phyloP scores from a whole-genome alignment of 2,888 invertebrate genomes.

The Deroplatys truncata region DNA sequence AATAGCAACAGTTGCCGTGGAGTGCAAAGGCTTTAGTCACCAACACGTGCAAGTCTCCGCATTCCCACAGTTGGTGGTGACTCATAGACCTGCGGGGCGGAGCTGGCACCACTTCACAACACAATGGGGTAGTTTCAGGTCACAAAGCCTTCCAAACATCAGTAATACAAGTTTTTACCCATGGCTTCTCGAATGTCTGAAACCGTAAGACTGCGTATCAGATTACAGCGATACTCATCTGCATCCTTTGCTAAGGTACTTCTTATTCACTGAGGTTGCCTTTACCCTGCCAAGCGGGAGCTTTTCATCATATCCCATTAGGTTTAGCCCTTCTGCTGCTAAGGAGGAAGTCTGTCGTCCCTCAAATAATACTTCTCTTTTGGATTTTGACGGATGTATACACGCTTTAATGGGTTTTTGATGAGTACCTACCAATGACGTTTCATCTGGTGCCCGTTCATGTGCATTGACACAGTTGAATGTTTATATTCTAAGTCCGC shows the following conservation, averaged over 20 bases:
- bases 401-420: no score
- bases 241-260: no score
- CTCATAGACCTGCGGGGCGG: not conserved
- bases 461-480: no score
- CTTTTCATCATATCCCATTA: not conserved
- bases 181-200: not conserved
- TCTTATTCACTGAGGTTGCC: not conserved
- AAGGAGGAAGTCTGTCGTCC: no score
- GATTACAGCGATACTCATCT: not conserved
- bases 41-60: not conserved
- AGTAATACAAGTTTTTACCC: not conserved
- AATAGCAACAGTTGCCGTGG: not conserved
- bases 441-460: no score
- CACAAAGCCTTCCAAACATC: not conserved
- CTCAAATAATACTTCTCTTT: no score
- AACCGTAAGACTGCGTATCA: not conserved
- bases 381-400: no score
- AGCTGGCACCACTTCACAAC: not conserved
- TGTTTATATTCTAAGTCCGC: no score
- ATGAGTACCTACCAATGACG: no score
- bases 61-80: not conserved
- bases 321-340: no score
- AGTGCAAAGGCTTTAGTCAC: not conserved
- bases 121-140: not conserved
- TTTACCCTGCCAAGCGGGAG: no score